phyloP scores from a whole-genome alignment of 2,113 vertebrate genomes.

The Toxostoma redivivum region DNA sequence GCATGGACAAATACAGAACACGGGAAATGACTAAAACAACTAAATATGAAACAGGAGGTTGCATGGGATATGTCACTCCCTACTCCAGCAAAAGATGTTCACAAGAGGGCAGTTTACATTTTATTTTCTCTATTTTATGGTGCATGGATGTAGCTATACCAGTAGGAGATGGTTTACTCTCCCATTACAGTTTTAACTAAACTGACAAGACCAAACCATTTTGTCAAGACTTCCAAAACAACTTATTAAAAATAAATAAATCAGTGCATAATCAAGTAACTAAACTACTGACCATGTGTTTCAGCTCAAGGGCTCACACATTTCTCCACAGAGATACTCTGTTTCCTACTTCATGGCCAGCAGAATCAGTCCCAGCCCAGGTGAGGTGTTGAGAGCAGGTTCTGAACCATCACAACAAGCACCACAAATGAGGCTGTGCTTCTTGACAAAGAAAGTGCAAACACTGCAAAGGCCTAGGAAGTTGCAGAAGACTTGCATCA shows the following conservation, averaged over 20 bases:
- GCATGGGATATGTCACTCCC: not conserved
- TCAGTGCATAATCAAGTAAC: not conserved
- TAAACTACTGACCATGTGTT: not conserved
- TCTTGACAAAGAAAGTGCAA: not conserved
- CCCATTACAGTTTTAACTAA: not conserved
- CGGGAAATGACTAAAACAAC: not conserved
- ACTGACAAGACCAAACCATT: not conserved
- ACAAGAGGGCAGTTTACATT: not conserved
- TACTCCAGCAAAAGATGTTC: not conserved
- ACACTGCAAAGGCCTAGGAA: not conserved
- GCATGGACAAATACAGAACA: not conserved
- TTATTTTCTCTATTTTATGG: not conserved
- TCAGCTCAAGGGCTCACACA: not conserved
- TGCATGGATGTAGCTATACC: not conserved
- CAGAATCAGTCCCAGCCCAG: not conserved
- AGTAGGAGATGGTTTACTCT: not conserved
- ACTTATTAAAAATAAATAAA: not conserved
- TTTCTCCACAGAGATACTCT: not conserved
- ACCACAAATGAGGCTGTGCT: not conserved
- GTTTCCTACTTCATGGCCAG: not conserved
- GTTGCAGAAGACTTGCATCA: not conserved
- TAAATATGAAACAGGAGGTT: slow-evolving; percentile 5
- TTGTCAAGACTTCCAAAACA: not conserved
- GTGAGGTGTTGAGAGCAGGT: not conserved
- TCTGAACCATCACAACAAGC: not conserved